These are phyloP conservation scores for Omphaloscelis lunosa DNA, from an alignment of 2,888 invertebrate genomes.

Conservation along the genomic window DNA sequence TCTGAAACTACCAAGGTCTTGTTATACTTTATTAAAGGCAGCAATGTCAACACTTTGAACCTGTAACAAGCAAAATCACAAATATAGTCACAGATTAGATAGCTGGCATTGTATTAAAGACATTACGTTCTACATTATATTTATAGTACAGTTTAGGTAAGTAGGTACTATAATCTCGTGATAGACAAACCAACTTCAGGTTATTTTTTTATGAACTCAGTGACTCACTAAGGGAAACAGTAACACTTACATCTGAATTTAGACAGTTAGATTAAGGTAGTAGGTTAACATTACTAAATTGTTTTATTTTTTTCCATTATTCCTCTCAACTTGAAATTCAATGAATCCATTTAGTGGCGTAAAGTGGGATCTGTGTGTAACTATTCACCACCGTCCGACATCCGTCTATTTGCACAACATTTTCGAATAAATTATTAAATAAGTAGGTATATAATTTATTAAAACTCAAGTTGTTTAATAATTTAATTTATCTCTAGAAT, in stretches of 20 bases:
- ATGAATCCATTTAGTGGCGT: not conserved
- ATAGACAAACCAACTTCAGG: not conserved
- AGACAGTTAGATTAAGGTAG: too few relatives aligned
- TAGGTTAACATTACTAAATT: not conserved
- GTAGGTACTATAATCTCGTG: not conserved
- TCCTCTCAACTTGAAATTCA: not conserved
- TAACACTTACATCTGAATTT: not conserved
- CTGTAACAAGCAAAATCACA: conserved; percentile 80
- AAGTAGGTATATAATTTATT: not conserved
- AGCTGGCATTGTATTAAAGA: too few relatives aligned
- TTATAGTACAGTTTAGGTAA: too few relatives aligned
- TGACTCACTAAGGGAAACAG: not conserved
- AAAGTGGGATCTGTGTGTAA: not conserved
- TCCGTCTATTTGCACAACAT: not conserved
- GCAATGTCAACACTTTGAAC: conserved; percentile 98
- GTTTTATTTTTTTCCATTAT: not conserved
- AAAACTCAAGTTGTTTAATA: too few relatives aligned
- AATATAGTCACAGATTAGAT: not conserved
- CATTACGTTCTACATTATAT: not conserved
- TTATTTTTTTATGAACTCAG: not conserved
- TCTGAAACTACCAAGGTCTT: conserved; percentile 39
- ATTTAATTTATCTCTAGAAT: not conserved
- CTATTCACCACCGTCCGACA: not conserved
- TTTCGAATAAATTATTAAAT: not conserved
- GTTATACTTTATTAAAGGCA: conserved; percentile 97